Conservation (phyloP, 2,888 invertebrate species). For the Cephus sareptanus region DNA sequence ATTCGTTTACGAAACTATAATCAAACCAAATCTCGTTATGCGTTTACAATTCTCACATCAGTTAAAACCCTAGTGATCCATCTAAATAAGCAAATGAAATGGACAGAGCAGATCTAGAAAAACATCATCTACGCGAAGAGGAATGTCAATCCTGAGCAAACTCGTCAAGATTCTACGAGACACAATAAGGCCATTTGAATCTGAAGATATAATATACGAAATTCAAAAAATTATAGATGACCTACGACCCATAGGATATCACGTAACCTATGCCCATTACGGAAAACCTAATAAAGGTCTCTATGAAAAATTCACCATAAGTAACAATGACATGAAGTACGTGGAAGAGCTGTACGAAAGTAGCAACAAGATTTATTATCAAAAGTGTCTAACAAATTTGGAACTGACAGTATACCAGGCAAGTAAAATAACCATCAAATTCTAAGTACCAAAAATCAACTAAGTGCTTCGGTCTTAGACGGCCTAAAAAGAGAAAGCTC, state of each 20-base stretch:
- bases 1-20: too few species aligned
- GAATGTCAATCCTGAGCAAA: not conserved
- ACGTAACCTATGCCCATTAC: not conserved
- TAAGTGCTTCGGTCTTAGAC: too few species aligned
- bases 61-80: too few species aligned
- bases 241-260: not conserved
- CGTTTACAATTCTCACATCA: too few species aligned
- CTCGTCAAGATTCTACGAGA: not conserved
- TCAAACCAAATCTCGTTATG: too few species aligned
- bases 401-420: too few species aligned
- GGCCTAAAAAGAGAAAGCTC: too few species aligned
- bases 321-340: not conserved
- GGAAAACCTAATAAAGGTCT: not conserved
- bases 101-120: not conserved
- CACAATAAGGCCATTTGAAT: not conserved
- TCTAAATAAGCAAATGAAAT: not conserved
- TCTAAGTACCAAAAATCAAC: too few species aligned
- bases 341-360: conserved; percentile 1
- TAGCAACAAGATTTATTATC: not conserved
- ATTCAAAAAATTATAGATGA: not conserved
- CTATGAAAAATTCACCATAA: not conserved
- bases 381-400: not conserved
- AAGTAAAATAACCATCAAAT: too few species aligned
- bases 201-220: not conserved
- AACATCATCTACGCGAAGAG: not conserved